Evolutionary conservation across 1,140 invertebrate species (phyloP), one percentile per base, ranked within the genome.

Genomic region (Lepidotrigona ventralis): DNA sequence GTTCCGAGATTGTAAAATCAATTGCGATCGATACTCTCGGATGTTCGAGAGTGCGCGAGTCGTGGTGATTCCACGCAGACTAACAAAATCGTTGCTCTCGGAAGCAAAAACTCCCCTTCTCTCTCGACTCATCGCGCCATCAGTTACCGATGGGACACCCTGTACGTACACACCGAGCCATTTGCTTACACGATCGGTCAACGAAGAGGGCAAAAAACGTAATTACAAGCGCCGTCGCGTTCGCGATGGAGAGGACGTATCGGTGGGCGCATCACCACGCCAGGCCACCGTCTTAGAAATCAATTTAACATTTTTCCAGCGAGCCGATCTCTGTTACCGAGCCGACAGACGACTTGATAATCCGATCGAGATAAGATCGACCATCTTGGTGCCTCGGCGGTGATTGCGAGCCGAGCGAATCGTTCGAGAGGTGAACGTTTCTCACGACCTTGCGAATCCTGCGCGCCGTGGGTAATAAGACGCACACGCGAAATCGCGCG

Each of bases 381-480:
- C 56, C n/a, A 53, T 11, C 39, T 46, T n/a, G 54, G 63, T 23
- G 8, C 81, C 58, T 51, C 72, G 63, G 39, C 73, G 11, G 72
- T 54, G 72, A 82, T 75, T 69, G 53, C 63, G 69, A 15, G 64
- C 17, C 29, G 19, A 39, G 54, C 21, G 54, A 82, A 77, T 82
- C 53, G 73, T 80, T 6, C 23, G 74, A 77, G n/a, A 60, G 64
- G 53, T 69, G 63, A 79, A 70, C 79, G 84, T 85, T 88, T 88
- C 86, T 80, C 86, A 88, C 86, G 87, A 82, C 83, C 73, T 79
- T 54, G 77, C 81, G 66, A 80, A 77, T 75, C 54, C 54, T 60
- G 58, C 12, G n/a, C 58, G n/a, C 54, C 26, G 15, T 19, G 21
- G 21, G 54, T 53, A 26, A 60, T 60, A 60, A n/a, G 26, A 74